Percentiles rank a stretch among this genome's conserved stretches.
Evolutionary conservation across 2,113 vertebrate genomes (phyloP).

Genomic region (Edolisoma coerulescens): DNA sequence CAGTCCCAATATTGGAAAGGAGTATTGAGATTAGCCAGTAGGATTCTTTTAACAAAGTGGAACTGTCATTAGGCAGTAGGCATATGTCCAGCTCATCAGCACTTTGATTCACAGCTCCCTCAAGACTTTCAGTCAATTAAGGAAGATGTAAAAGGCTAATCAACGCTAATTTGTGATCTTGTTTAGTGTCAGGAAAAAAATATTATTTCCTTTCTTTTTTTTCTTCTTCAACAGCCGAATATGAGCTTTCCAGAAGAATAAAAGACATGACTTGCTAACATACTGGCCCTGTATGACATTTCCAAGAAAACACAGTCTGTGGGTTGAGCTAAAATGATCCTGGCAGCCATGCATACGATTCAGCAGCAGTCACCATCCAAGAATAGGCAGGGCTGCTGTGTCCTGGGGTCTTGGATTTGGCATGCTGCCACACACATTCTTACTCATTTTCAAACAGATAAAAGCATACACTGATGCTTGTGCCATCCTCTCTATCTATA

Average conservation of each 20-base stretch:
- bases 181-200: background rate
- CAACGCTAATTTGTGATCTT: background rate
- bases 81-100: background rate
- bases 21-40: background rate
- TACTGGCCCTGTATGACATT: background rate
- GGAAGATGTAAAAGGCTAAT: conserved; percentile 2
- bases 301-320: background rate
- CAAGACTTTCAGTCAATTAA: background rate
- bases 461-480: background rate
- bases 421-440: background rate
- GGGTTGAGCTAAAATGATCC: background rate
- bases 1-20: background rate
- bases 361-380: background rate
- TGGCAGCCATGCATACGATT: background rate
- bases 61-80: background rate
- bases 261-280: background rate
- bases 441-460: background rate
- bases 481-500: background rate
- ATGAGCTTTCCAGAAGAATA: background rate
- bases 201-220: background rate
- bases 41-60: background rate
- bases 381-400: background rate
- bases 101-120: background rate
- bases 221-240: background rate
- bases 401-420: background rate